Evolutionary conservation across 2,888 invertebrate genomes (phyloP).

Genomic region (Theretra japonica): DNA sequence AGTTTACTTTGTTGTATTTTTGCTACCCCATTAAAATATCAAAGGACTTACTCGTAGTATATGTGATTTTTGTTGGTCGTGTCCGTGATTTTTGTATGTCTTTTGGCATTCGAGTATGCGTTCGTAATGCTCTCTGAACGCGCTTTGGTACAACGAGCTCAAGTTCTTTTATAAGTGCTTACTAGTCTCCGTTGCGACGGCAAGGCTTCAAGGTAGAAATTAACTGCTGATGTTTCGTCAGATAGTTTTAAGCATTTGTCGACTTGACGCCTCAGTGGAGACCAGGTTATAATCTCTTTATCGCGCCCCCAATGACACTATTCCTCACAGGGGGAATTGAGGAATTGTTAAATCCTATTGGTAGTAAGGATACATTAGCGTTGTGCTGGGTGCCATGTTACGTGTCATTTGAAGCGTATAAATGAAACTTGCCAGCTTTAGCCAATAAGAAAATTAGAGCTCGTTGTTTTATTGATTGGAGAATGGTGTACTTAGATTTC

Average conservation of each 20-base stretch:
- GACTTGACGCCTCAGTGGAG: background rate
- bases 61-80: too few species aligned
- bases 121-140: too few species aligned
- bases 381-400: too few species aligned
- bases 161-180: background rate
- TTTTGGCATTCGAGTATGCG: background rate
- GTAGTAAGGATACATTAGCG: too few species aligned
- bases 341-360: background rate
- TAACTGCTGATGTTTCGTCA: background rate
- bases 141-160: background rate
- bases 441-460: too few species aligned
- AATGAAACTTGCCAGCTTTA: too few species aligned
- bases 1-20: background rate
- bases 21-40: background rate
- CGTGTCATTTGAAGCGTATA: too few species aligned
- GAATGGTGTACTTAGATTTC: too few species aligned
- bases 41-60: background rate
- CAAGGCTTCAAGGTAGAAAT: background rate
- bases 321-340: background rate
- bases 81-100: background rate
- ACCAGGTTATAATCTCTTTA: background rate
- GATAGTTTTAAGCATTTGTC: background rate
- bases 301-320: background rate
- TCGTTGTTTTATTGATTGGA: too few species aligned
- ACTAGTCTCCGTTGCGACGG: background rate